These are phyloP conservation scores for Euglossa dilemma DNA, from an alignment of 1,140 invertebrate species.

Conservation along the genomic window DNA sequence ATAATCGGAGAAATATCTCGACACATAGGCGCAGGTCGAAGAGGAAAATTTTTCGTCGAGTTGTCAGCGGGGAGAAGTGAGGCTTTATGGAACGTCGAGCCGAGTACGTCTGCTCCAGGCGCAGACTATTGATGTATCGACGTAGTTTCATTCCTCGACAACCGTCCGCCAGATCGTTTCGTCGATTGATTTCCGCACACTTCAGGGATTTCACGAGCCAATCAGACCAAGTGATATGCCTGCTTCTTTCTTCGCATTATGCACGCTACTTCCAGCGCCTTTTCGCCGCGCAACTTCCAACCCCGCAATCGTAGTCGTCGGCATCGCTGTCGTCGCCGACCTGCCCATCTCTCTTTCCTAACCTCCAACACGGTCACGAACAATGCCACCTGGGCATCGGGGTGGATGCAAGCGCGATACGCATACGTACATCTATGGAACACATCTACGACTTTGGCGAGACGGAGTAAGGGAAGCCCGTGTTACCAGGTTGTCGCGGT, in stretches of 20 bases:
- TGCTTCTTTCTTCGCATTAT: constrained; percentile 47
- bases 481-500: constrained; percentile 67
- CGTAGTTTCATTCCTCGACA: no score
- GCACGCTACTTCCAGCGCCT: constrained; percentile 10
- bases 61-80: no score
- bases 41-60: no score
- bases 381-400: constrained; percentile 47
- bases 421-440: constrained; percentile 1
- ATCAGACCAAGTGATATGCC: constrained; percentile 70
- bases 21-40: no score
- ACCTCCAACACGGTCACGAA: constrained; percentile 46
- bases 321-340: background rate
- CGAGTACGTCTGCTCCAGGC: no score
- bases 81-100: no score
- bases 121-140: no score
- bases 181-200: no score
- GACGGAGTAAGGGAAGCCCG: constrained; percentile 23
- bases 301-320: background rate
- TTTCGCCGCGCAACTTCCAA: constrained; percentile 1
- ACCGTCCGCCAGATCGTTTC: no score
- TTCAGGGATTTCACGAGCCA: constrained; percentile 57
- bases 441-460: constrained; percentile 28
- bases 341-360: constrained; percentile 17
- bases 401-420: constrained; percentile 50
- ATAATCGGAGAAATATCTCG: no score